A percentile compares a stretch with the other conserved stretches of the same genome.
Evolutionary conservation across 2,888 invertebrate genomes (phyloP).

Genomic region (Anoplius nigerrimus): DNA sequence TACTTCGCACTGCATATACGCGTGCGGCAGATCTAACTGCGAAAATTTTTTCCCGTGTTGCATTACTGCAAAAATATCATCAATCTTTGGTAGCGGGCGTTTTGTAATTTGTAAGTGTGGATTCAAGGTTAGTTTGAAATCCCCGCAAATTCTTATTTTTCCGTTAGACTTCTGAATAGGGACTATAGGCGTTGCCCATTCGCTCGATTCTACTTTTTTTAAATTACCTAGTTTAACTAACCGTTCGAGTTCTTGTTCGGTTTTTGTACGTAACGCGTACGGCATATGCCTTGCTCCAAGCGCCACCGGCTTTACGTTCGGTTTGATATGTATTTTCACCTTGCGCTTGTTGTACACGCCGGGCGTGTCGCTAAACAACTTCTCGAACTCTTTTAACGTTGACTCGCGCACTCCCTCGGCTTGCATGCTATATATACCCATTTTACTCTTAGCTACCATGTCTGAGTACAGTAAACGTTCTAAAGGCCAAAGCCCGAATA

Average conservation of each 20-base stretch:
- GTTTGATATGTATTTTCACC: conserved; percentile 29
- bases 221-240: conserved; percentile 25
- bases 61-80: conserved; percentile 51
- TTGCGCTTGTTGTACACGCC: conserved; percentile 31
- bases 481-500: conserved; percentile 35
- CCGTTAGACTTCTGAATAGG: conserved; percentile 56
- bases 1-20: conserved; percentile 36
- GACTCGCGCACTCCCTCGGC: conserved; percentile 6
- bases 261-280: conserved; percentile 23
- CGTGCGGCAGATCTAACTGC: conserved; percentile 46
- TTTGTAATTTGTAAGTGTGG: conserved; percentile 51
- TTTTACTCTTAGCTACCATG: conserved; percentile 12
- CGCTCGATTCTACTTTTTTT: conserved; percentile 27
- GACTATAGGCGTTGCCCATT: conserved; percentile 63
- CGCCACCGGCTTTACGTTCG: conserved; percentile 21
- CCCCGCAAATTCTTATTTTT: conserved; percentile 51
- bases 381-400: conserved; percentile 15
- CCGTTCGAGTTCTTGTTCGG: conserved; percentile 17
- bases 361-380: conserved; percentile 30
- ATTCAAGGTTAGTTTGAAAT: conserved; percentile 59
- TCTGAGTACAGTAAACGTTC: background rate
- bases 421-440: conserved; percentile 2
- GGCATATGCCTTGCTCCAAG: conserved; percentile 26
- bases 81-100: conserved; percentile 56
- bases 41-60: conserved; percentile 51